Percentiles rank a stretch among this genome's conserved stretches.
Conservation (phyloP, 2,113 vertebrate species). For the Nothocercus julius region DNA sequence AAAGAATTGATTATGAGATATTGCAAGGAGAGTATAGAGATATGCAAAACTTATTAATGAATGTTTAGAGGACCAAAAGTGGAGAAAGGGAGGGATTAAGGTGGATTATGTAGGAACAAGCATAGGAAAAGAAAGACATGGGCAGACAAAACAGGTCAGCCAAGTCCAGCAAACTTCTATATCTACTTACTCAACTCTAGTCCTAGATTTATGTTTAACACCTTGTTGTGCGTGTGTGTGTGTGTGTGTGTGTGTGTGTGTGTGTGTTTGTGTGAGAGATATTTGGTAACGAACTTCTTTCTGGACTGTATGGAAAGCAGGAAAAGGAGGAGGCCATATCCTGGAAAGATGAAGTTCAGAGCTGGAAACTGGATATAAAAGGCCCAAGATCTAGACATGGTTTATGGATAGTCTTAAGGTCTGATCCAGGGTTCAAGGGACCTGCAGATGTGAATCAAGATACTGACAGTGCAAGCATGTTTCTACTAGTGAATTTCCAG, state of each 20-base stretch:
- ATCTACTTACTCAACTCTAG: background rate
- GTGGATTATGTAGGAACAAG: background rate
- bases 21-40: background rate
- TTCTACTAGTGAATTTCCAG: background rate
- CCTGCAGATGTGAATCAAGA: background rate
- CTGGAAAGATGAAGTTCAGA: background rate
- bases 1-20: rapidly evolving
- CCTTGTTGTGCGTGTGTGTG: background rate
- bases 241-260: background rate
- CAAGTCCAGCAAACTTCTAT: background rate
- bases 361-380: background rate
- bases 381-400: rapidly evolving
- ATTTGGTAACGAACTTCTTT: background rate
- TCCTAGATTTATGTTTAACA: rapidly evolving
- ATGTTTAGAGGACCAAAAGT: background rate
- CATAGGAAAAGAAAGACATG: rapidly evolving
- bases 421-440: background rate
- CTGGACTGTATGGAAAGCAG: background rate
- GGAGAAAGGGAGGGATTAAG: background rate
- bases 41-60: background rate
- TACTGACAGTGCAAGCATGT: background rate
- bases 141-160: background rate
- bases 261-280: background rate
- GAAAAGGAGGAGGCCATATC: background rate
- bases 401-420: background rate